Evolutionary conservation across 2,113 vertebrate species (phyloP).

Genomic region (Neogale vison): DNA sequence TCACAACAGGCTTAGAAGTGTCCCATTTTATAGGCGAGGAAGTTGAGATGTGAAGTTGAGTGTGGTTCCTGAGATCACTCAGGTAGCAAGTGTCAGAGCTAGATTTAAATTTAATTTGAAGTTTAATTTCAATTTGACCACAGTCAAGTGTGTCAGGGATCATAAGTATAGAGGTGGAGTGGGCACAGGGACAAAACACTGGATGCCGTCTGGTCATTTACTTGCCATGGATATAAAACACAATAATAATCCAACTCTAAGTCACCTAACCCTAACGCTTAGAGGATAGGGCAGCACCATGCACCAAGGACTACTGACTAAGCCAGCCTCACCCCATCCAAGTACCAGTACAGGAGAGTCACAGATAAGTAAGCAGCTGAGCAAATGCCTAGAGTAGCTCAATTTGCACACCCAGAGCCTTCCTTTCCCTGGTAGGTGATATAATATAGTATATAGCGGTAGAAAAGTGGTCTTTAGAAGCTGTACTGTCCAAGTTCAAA

Average conservation of each 20-base stretch:
- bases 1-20: background rate
- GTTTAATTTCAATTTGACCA: background rate
- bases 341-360: background rate
- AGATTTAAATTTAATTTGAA: background rate
- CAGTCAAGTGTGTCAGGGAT: background rate
- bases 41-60: background rate
- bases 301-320: background rate
- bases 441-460: fast-evolving
- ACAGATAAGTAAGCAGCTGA: background rate
- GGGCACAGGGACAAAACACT: background rate
- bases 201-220: background rate
- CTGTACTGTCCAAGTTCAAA: background rate
- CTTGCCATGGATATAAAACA: background rate
- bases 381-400: background rate
- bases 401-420: background rate
- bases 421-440: background rate
- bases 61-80: background rate
- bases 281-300: background rate
- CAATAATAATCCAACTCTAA: background rate
- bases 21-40: background rate
- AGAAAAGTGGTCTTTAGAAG: background rate
- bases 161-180: background rate
- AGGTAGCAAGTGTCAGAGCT: background rate
- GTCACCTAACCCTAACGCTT: background rate
- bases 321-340: background rate